Evolutionary conservation across 2,797 vertebrate species (phyloP).

Genomic region (Geotrypetes seraphini): DNA sequence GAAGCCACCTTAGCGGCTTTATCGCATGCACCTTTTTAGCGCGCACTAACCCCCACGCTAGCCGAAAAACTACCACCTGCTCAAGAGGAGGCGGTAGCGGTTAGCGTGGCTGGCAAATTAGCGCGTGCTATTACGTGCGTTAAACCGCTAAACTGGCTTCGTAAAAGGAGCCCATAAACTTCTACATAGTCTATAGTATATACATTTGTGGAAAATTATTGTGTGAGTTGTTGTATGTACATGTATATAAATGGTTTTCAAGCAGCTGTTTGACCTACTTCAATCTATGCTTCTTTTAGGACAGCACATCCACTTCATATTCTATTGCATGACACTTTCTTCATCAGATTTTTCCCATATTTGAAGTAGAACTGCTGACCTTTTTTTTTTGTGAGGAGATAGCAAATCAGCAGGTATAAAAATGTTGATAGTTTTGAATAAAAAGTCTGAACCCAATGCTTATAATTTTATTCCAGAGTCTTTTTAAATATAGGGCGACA

Average conservation of each 20-base stretch:
- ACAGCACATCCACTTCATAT: constrained; percentile 11
- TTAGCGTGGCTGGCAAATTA: too few species aligned
- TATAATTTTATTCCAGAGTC: too few species aligned
- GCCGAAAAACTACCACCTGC: too few species aligned
- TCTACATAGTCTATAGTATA: constrained; percentile 6
- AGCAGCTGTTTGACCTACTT: constrained; percentile 15
- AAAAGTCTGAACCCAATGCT: too few species aligned
- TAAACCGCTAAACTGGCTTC: too few species aligned
- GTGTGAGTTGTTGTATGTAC: constrained; percentile 15
- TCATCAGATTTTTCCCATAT: constrained; percentile 10
- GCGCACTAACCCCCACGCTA: too few species aligned
- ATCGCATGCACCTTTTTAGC: too few species aligned
- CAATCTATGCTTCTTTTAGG: constrained; percentile 1
- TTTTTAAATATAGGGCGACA: too few species aligned
- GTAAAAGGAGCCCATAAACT: too few species aligned
- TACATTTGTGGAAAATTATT: constrained; percentile 1
- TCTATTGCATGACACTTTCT: constrained; percentile 11
- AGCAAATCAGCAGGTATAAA: constrained; percentile 7
- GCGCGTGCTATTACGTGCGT: too few species aligned
- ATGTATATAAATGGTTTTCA: constrained; percentile 9
- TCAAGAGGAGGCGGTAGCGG: too few species aligned
- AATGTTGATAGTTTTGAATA: background rate
- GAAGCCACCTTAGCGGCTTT: too few species aligned
- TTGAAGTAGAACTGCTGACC: background rate
- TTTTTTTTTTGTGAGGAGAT: constrained; percentile 6